These are phyloP conservation scores for Paramuricea clavata DNA, from an alignment of 92 coral and sea anemone species.

Conservation along the genomic window DNA sequence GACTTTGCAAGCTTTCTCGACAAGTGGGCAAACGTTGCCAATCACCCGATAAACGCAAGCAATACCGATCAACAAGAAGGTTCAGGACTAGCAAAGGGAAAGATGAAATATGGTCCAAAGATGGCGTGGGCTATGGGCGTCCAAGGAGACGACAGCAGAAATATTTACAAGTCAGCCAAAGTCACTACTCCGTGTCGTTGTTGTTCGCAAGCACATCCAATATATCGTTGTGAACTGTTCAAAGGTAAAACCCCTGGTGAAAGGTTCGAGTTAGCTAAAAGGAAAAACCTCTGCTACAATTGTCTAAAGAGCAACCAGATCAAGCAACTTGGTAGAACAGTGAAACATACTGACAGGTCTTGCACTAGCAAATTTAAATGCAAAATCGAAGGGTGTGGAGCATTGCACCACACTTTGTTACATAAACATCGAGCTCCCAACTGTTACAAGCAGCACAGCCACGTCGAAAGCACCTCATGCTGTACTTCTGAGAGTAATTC, in stretches of 20 bases:
- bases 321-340: not conserved
- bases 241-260: conserved; percentile 6
- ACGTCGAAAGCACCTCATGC: conserved; percentile 10
- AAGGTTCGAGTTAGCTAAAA: conserved; percentile 30
- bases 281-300: conserved; percentile 38
- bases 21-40: conserved; percentile 50
- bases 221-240: too few species aligned
- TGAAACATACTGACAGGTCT: conserved; percentile 33
- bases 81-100: not conserved
- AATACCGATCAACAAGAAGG: too few species aligned
- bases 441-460: not conserved
- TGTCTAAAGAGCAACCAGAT: conserved; percentile 45
- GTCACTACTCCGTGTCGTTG: conserved; percentile 32
- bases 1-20: not conserved
- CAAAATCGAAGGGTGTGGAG: conserved; percentile 17
- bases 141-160: too few species aligned
- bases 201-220: conserved; percentile 54
- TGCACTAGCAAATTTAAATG: conserved; percentile 46
- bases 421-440: not conserved
- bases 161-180: too few species aligned
- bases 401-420: too few species aligned
- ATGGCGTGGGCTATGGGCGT: not conserved
- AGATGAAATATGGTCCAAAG: conserved; percentile 12
- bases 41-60: too few species aligned
- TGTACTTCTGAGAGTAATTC: too few species aligned